Conservation (phyloP, 2,113 vertebrate genomes). For the Caretta caretta region DNA sequence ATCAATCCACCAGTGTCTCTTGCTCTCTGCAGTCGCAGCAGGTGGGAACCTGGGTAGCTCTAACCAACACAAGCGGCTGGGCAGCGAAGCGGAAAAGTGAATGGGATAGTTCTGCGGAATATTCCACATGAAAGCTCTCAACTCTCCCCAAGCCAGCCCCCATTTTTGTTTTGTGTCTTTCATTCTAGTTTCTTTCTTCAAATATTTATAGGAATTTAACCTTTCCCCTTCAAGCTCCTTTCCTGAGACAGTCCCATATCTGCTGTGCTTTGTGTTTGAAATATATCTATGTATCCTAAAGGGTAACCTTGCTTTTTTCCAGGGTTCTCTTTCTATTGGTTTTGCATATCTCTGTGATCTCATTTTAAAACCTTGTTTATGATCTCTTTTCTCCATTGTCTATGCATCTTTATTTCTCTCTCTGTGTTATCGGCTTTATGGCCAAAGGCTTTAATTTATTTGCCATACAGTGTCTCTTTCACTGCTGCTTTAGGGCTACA, state of each 20-base stretch:
- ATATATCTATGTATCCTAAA: neutral
- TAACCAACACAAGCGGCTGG: neutral
- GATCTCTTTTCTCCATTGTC: neutral
- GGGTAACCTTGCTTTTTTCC: neutral
- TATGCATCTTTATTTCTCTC: neutral
- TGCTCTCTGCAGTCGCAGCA: neutral
- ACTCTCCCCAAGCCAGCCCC: neutral
- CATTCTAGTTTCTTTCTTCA: neutral
- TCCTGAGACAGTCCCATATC: neutral
- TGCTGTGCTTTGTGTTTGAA: neutral
- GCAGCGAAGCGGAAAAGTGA: neutral
- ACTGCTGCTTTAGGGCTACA: conserved; percentile 55
- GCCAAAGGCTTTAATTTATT: conserved; percentile 67
- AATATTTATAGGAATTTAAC: conserved; percentile 12
- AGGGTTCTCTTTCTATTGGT: neutral
- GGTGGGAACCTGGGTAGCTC: too few species aligned
- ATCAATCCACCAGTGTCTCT: neutral
- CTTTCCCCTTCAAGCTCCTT: neutral
- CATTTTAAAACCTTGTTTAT: neutral
- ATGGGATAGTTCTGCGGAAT: fast-evolving
- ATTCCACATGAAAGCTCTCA: neutral
- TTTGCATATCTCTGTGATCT: conserved; percentile 22
- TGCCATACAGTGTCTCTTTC: conserved; percentile 56
- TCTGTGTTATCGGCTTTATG: conserved; percentile 1
- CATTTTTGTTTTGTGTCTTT: neutral